Percentiles rank a stretch among this genome's conserved stretches.
These are phyloP conservation scores for Syngnathus acus DNA, from an alignment of 2,797 vertebrate genomes.

Conservation along the genomic window DNA sequence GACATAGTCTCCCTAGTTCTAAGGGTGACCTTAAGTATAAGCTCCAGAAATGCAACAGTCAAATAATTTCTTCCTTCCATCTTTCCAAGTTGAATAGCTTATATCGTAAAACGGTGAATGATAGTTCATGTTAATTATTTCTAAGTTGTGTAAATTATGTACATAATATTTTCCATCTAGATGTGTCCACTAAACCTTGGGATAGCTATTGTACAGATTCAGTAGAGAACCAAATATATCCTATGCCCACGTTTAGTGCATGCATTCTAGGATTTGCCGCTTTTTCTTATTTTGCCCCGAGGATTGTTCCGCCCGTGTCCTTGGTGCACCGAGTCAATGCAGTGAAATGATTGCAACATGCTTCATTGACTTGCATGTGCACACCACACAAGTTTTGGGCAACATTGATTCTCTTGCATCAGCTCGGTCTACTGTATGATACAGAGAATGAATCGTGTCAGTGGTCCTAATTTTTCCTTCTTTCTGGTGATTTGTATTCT, in stretches of 20 bases:
- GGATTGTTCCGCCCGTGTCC: neutral
- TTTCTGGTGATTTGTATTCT: slow-evolving; percentile 29
- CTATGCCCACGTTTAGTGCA: neutral
- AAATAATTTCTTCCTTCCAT: neutral
- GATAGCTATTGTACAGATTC: neutral
- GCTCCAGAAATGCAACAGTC: neutral
- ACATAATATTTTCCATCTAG: neutral
- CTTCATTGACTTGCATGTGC: slow-evolving; percentile 2
- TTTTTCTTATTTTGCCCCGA: neutral
- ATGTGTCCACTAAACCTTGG: neutral
- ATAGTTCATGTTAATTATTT: neutral
- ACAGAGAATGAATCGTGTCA: neutral
- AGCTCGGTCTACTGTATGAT: neutral
- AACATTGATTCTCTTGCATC: neutral
- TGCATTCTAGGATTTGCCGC: neutral
- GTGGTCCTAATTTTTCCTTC: neutral
- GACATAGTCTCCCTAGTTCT: neutral
- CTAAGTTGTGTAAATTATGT: neutral
- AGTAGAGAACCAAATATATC: neutral
- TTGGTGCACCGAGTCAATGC: neutral
- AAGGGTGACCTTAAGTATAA: neutral
- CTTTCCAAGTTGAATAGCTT: neutral
- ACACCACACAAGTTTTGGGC: neutral
- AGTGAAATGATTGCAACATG: neutral
- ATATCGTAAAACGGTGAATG: neutral